Evolutionary conservation across 2,797 vertebrate genomes (phyloP).

Genomic region (Sebastes paucispinis): DNA sequence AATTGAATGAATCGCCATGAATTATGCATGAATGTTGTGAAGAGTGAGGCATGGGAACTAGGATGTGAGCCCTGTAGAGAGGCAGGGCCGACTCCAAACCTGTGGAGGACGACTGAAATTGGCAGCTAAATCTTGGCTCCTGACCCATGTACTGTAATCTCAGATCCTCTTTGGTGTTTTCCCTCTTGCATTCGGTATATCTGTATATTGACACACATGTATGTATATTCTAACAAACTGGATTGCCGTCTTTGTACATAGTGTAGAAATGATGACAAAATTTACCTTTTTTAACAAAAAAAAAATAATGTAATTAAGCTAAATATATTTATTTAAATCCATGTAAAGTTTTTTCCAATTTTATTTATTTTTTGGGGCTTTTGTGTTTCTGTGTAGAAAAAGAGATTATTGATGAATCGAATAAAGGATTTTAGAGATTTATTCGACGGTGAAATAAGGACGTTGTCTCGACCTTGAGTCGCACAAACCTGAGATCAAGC

Average conservation of each 20-base stretch:
- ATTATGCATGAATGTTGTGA: slow-evolving; percentile 32
- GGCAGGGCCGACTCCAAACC: slow-evolving; percentile 49
- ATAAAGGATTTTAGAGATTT: slow-evolving; percentile 77
- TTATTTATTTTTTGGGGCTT: slow-evolving; percentile 17
- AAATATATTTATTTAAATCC: slow-evolving; percentile 63
- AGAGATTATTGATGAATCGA: slow-evolving; percentile 46
- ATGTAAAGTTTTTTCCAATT: slow-evolving; percentile 64
- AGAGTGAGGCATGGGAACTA: slow-evolving; percentile 32
- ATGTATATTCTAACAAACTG: slow-evolving; percentile 65
- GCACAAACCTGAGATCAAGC: slow-evolving; percentile 52
- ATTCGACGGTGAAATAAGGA: slow-evolving; percentile 20
- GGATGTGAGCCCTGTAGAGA: slow-evolving; percentile 35
- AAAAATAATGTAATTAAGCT: slow-evolving; percentile 68
- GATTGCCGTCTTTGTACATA: slow-evolving; percentile 79
- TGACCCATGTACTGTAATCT: slow-evolving; percentile 60
- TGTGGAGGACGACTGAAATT: slow-evolving; percentile 68
- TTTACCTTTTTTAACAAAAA: slow-evolving; percentile 65
- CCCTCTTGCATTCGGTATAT: slow-evolving; percentile 48
- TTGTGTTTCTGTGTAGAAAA: slow-evolving; percentile 63
- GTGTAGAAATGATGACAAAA: slow-evolving; percentile 73
- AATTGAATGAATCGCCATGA: slow-evolving; percentile 30
- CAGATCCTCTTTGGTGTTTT: slow-evolving; percentile 38
- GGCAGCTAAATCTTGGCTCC: slow-evolving; percentile 80
- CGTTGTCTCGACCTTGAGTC: slow-evolving; percentile 56
- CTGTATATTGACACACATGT: slow-evolving; percentile 61